Conservation (phyloP, 2,797 vertebrate genomes). For the Platalea minor region DNA sequence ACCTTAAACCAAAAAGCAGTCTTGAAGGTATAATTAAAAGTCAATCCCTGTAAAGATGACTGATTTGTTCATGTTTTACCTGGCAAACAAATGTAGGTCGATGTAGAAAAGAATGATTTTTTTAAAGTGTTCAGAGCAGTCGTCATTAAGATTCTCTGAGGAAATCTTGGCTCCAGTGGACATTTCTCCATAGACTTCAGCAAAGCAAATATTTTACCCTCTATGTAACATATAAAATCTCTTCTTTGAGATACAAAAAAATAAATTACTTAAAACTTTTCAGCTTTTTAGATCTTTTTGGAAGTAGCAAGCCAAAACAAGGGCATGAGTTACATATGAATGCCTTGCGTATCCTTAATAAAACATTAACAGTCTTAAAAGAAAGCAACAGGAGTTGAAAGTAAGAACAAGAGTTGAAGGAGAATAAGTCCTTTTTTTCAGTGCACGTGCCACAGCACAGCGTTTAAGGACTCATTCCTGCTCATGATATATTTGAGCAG, state of each 20-base stretch:
- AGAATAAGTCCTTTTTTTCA: not conserved
- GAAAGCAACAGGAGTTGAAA: not conserved
- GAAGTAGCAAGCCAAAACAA: not conserved
- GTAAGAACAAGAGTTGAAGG: not conserved
- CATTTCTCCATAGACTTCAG: not conserved
- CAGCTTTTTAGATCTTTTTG: not conserved
- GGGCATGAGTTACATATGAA: not conserved
- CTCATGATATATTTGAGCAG: not conserved
- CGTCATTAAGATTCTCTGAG: not conserved
- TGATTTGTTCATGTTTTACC: not conserved
- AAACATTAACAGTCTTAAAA: not conserved
- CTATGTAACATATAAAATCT: not conserved
- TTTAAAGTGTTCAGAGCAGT: not conserved
- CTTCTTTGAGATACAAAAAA: not conserved
- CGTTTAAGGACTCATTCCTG: not conserved
- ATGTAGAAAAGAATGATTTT: not conserved
- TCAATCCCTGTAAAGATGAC: not conserved
- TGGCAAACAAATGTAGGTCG: not conserved
- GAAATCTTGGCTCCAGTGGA: not conserved
- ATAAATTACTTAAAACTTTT: not conserved
- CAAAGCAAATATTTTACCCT: not conserved
- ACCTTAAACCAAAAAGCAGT: too few relatives aligned
- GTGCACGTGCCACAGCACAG: not conserved
- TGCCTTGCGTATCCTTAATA: not conserved
- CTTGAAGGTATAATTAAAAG: not conserved